Evolutionary conservation across 64 coral and sea anemone species (phyloP), one percentile per base, ranked within the genome.

Genomic region (Platygyra sinensis): DNA sequence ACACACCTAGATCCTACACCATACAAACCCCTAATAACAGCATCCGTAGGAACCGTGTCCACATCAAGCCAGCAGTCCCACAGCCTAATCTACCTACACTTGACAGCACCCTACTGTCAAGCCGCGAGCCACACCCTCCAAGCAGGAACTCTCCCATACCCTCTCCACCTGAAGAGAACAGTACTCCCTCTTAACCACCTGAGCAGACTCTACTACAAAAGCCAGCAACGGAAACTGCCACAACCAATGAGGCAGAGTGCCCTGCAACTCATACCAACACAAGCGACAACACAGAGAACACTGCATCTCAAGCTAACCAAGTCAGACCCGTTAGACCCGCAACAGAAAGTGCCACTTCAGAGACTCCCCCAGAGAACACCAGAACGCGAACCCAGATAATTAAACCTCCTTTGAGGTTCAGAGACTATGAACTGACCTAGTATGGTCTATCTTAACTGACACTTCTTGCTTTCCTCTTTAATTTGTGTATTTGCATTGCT

Each of bases 1-100:
- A 86, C 14, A 86, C 61, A 62, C n/a, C n/a, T n/a, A 30, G 64
- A 63, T 86, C 83, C 8, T 86, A 86, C 83, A 72, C 83, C 13
- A 86, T 86, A 16, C 59, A 72, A 29, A 72, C 83, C 32, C 27
- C 29, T 13, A 32, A 12, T 6, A 64, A 16, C 38, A 86, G 13
- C 63, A 71, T 86, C 31, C 28, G 64, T 49, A 36, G 83, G 25
- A 86, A 86, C 64, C 52, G 9, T 30, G 83, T 86, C 29, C 36
- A 86, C 27, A 27, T 86, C 52, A 86, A 36, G 67, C 83, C 62
- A 65, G 62, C 83, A 62, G 30, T 16, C 15, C n/a, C 60, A 86
- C 83, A n/a, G 10, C 19, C 77, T 55, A 32, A 33, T 80, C 72
- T 31, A 30, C 25, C 72, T 32, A 73, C 14, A 30, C 72, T 30